Evolutionary conservation across 2,113 vertebrate genomes (phyloP).

Genomic region (Burhinus oedicnemus): DNA sequence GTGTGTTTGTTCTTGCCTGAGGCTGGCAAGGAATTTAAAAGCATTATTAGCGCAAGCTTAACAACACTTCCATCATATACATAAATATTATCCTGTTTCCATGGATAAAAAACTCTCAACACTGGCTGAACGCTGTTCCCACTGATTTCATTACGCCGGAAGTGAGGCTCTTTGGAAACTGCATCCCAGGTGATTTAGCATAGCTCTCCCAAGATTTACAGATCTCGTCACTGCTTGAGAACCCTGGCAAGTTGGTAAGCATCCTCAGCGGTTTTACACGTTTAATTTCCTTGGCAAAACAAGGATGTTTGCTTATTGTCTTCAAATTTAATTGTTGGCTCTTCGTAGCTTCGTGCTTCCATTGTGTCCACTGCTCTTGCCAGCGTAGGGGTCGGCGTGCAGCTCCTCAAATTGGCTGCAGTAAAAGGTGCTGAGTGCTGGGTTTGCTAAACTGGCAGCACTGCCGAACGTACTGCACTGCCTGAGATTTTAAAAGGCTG

Average conservation of each 20-base stretch:
- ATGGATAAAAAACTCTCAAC: neutral
- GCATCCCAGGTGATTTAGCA: neutral
- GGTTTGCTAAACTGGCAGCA: neutral
- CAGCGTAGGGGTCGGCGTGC: accelerated
- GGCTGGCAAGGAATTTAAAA: constrained; percentile 33
- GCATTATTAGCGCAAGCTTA: constrained; percentile 15
- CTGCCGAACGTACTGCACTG: neutral
- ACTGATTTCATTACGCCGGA: neutral
- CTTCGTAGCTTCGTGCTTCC: neutral
- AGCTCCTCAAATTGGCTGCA: neutral
- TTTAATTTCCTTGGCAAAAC: neutral
- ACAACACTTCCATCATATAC: neutral
- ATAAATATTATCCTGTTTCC: constrained; percentile 46
- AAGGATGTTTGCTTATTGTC: neutral
- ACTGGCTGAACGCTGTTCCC: neutral
- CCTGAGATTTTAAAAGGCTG: neutral
- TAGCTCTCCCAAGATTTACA: neutral
- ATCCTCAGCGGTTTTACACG: neutral
- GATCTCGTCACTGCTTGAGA: neutral
- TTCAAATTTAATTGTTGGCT: neutral
- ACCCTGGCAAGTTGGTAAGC: neutral
- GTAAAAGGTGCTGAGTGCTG: neutral
- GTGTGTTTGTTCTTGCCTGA: constrained; percentile 3
- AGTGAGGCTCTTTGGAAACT: constrained; percentile 4
- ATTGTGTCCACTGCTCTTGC: neutral